phyloP scores from a whole-genome alignment of 2,888 invertebrate species.

The Mellilla xanthometata region DNA sequence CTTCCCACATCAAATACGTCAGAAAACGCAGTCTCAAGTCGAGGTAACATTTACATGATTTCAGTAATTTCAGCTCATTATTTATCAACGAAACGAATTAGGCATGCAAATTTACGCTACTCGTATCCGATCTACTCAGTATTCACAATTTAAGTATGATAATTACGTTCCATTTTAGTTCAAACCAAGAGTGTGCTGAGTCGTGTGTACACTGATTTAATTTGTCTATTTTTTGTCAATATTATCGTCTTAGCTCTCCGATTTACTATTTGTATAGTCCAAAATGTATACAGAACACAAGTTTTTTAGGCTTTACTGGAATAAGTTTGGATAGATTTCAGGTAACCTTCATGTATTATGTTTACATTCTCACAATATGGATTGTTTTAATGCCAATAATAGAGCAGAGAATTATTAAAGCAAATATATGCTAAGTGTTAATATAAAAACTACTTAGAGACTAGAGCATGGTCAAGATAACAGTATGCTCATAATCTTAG shows the following conservation, averaged over 20 bases:
- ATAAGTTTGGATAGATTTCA: conserved; percentile 14
- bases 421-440: neutral
- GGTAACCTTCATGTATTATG: conserved; percentile 18
- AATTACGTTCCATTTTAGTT: conserved; percentile 5
- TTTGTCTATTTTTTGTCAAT: neutral
- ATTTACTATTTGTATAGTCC: conserved; percentile 1
- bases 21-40: conserved; percentile 34
- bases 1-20: neutral
- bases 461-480: too few species aligned
- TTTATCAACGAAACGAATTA: conserved; percentile 44
- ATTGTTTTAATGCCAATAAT: conserved; percentile 17
- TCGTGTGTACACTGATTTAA: neutral
- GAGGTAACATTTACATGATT: conserved; percentile 53
- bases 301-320: conserved; percentile 5
- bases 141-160: conserved; percentile 21
- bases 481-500: too few species aligned
- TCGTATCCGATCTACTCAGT: conserved; percentile 13
- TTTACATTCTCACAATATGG: neutral
- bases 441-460: too few species aligned
- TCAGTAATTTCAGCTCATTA: conserved; percentile 44
- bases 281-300: neutral
- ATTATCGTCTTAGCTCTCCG: conserved; percentile 25
- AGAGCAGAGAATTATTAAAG: conserved; percentile 1
- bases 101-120: conserved; percentile 33
- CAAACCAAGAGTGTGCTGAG: neutral